Conservation (phyloP, 2,888 invertebrate species). For the Drosophila paucipuncta region DNA sequence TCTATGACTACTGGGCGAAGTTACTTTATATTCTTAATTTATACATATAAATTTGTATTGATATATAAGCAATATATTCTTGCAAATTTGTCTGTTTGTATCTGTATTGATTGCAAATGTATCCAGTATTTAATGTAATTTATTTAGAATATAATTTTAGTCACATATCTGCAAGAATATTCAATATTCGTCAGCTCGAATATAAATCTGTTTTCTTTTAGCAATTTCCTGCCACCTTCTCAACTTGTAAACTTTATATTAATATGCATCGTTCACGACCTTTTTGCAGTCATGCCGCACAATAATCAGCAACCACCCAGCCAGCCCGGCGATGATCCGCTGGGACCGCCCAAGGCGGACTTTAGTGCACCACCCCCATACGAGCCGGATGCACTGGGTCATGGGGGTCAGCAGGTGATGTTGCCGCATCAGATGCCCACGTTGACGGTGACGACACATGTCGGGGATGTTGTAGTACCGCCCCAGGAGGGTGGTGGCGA, state of each 20-base stretch:
- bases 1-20: conserved; percentile 17
- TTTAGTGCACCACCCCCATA: conserved; percentile 96
- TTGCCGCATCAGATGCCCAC: conserved; percentile 76
- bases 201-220: background rate
- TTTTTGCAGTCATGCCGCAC: conserved; percentile 67
- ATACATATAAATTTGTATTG: background rate
- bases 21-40: background rate
- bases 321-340: conserved; percentile 83
- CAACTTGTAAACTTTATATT: background rate
- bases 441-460: conserved; percentile 52
- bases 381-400: conserved; percentile 86
- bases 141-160: background rate
- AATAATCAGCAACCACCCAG: conserved; percentile 60
- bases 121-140: no score
- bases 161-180: background rate
- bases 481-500: conserved; percentile 29
- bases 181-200: background rate
- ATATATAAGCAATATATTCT: background rate
- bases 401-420: conserved; percentile 53
- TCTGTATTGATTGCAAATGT: background rate
- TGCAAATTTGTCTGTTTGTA: background rate
- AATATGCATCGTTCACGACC: background rate
- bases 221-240: background rate
- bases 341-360: conserved; percentile 93
- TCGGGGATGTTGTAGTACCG: conserved; percentile 16